These are phyloP conservation scores for Drosophila longiperda DNA, from an alignment of 2,888 invertebrate genomes.

Conservation along the genomic window DNA sequence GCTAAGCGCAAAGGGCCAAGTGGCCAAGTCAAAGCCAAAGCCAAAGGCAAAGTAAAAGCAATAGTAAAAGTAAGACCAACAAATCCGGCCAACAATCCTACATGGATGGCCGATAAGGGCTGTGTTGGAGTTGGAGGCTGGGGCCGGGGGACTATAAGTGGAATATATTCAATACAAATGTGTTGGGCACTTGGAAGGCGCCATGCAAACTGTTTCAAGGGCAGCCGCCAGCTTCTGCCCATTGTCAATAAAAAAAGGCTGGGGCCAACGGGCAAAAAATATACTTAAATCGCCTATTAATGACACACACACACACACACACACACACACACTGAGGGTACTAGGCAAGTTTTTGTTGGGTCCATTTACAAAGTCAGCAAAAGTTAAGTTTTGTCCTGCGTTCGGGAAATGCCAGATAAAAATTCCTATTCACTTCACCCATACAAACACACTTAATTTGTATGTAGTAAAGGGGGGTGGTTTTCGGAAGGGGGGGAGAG, in stretches of 20 bases:
- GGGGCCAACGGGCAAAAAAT: slow-evolving; percentile 68
- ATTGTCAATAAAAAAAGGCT: slow-evolving; percentile 71
- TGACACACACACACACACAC: slow-evolving; percentile 33
- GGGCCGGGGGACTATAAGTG: background rate
- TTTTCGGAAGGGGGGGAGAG: background rate
- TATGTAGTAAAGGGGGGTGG: background rate
- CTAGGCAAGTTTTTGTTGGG: slow-evolving; percentile 46
- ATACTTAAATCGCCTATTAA: slow-evolving; percentile 79
- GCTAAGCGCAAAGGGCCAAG: slow-evolving; percentile 41
- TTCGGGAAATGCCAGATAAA: slow-evolving; percentile 49
- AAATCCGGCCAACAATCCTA: slow-evolving; percentile 25
- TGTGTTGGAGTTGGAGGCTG: background rate
- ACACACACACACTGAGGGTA: slow-evolving; percentile 4
- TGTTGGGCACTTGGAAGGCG: slow-evolving; percentile 37
- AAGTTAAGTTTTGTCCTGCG: slow-evolving; percentile 67
- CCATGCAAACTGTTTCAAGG: slow-evolving; percentile 31
- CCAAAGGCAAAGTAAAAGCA: slow-evolving; percentile 36
- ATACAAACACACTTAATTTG: slow-evolving; percentile 1
- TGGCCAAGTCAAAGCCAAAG: slow-evolving; percentile 47
- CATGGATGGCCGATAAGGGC: slow-evolving; percentile 12
- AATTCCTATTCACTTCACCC: slow-evolving; percentile 37
- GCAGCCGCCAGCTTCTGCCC: slow-evolving; percentile 24
- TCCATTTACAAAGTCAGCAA: slow-evolving; percentile 71
- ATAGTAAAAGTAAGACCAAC: slow-evolving; percentile 48
- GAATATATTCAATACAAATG: slow-evolving; percentile 22